Base-by-base conservation (phyloP, 2,888 invertebrate genomes). In the Theodoxus fluviatilis region DNA sequence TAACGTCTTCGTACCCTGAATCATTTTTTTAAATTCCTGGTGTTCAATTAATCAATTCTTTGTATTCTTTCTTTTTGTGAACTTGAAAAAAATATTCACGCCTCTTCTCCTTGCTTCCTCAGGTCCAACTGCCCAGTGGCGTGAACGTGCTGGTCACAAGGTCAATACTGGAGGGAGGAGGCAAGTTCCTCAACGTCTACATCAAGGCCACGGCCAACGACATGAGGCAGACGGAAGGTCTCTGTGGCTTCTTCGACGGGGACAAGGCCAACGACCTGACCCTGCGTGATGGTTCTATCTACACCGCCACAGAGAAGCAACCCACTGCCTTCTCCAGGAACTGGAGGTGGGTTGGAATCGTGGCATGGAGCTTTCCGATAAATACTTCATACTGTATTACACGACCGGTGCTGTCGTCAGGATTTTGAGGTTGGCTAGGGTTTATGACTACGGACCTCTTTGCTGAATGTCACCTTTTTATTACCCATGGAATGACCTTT, bases 241-340 rank as follows among this genome's bases (percentile, higher is more conserved):
- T 84, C 49, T 84, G 84, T 76, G 84, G 84, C 1, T 75, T 71
- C 9, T 82, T 78, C 74, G 81, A 84, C 74, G 80, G 73, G 18
- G 74, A 77, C 40, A 40, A 59, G 18, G 35, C 67, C 6, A 82
- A 83, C 73, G 83, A 83, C 67, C 63, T 77, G 7, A 69, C 63
- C 28, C 71, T 77, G 25, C 67, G n/a, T 2, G 76, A 78, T 70
- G 79, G 79, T 18, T 74, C 65, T 7, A n/a, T 69, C 15, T 59
- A 49, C 52, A 47, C n/a, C 37, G 43, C 69, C 18, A 33, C n/a
- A 18, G 65, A 40, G 9, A 55, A 68, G 35, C 71, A 72, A 28
- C 76, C 75, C 15, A 63, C 75, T 40, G 70, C 72, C 12, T 80
- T 80, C 61, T 72, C 75, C 35, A 40, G 65, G 6, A 69, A 67